phyloP scores from a whole-genome alignment of 2,113 vertebrate species.

The Enhydra lutris region DNA sequence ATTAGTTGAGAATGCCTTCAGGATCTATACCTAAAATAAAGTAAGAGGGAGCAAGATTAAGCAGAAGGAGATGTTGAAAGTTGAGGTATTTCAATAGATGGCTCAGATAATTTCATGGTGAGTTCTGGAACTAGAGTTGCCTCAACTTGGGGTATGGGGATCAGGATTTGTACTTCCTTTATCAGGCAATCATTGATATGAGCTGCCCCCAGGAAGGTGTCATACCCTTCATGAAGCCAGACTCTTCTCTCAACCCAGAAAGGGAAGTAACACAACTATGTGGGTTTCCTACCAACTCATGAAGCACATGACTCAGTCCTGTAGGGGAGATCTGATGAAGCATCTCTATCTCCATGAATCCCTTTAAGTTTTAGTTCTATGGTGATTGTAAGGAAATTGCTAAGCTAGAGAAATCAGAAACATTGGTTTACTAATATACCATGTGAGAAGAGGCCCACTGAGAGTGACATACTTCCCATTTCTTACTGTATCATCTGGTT shows the following conservation, averaged over 20 bases:
- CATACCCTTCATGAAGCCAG: not conserved
- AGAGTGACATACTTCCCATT: not conserved
- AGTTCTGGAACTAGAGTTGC: not conserved
- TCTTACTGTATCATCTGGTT: not conserved
- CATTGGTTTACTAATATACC: not conserved
- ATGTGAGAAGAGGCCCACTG: not conserved
- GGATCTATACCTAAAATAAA: not conserved
- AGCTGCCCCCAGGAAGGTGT: not conserved
- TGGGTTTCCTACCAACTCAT: too few species aligned
- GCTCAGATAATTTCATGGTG: not conserved
- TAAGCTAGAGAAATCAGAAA: not conserved
- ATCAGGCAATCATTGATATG: not conserved
- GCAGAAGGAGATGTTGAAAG: not conserved
- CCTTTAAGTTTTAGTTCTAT: not conserved
- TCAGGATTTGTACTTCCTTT: not conserved
- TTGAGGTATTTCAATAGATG: not conserved
- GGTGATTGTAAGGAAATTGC: not conserved
- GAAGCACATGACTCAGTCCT: not conserved
- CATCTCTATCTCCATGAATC: not conserved
- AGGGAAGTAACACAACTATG: not conserved
- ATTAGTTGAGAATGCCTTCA: not conserved
- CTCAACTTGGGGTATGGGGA: not conserved
- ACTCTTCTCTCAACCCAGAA: not conserved
- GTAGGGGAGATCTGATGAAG: not conserved
- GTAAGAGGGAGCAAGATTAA: not conserved